phyloP scores from a whole-genome alignment of 2,888 invertebrate species.

The Drosophila basisetae region DNA sequence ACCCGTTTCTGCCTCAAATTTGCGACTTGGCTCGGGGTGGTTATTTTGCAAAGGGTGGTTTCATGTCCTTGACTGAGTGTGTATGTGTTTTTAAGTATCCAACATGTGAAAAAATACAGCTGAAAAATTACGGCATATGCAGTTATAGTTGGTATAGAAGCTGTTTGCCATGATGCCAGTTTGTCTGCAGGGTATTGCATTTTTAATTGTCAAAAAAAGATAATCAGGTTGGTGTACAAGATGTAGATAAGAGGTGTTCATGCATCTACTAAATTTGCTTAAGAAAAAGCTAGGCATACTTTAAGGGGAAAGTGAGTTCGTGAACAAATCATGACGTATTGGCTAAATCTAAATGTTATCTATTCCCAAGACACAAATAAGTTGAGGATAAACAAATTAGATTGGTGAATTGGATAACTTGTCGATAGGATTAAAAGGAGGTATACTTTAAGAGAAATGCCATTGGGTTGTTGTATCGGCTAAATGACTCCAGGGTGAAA shows the following conservation, averaged over 20 bases:
- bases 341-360: neutral
- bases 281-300: neutral
- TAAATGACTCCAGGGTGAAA: fast-evolving
- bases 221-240: neutral
- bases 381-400: neutral
- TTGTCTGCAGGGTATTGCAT: neutral
- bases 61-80: neutral
- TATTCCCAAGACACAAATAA: neutral
- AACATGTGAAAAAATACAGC: neutral
- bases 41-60: neutral
- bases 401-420: neutral
- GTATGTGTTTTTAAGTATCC: neutral
- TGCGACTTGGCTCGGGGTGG: neutral
- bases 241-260: neutral
- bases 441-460: neutral
- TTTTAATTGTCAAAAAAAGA: neutral
- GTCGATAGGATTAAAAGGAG: neutral
- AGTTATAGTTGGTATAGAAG: neutral
- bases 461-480: neutral
- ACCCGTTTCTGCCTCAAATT: neutral
- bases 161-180: neutral
- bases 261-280: neutral
- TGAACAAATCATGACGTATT: neutral
- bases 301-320: neutral
- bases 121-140: neutral